phyloP scores from a whole-genome alignment of 2,888 invertebrate species.

The Platycheirus albimanus region DNA sequence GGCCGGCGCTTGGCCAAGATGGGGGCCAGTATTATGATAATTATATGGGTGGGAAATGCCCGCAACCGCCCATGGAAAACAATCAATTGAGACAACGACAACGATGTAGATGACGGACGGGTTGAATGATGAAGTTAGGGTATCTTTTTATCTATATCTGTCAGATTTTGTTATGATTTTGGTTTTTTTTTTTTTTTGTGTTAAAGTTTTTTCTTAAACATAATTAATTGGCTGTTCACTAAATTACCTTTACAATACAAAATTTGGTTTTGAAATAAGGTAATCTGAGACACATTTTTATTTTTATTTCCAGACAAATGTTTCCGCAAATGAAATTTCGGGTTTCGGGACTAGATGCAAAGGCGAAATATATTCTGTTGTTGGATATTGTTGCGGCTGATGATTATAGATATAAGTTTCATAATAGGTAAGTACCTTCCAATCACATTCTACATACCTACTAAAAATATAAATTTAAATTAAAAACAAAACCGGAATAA shows the following conservation, averaged over 20 bases:
- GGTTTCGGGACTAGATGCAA: conserved; percentile 98
- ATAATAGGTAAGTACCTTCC: conserved; percentile 89
- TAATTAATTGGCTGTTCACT: conserved; percentile 1
- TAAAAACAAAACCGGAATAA: too few relatives aligned
- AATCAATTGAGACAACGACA: conserved; percentile 67
- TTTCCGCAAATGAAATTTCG: conserved; percentile 99
- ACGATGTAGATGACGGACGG: conserved; percentile 30
- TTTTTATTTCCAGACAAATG: conserved; percentile 94
- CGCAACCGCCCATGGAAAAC: conserved; percentile 73
- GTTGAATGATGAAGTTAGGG: conserved; percentile 28
- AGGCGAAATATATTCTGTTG: conserved; percentile 99
- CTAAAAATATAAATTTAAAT: too few relatives aligned
- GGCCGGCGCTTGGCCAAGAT: conserved; percentile 55
- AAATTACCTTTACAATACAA: not conserved
- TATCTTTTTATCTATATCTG: conserved; percentile 20
- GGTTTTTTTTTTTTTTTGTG: not conserved
- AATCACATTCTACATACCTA: too few relatives aligned
- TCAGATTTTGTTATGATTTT: not conserved
- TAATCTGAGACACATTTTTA: conserved; percentile 12
- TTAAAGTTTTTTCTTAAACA: not conserved
- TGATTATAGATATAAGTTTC: conserved; percentile 99
- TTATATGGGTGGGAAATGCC: conserved; percentile 74
- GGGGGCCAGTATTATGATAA: conserved; percentile 72
- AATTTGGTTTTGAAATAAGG: not conserved
- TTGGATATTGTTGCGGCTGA: conserved; percentile 99